These are phyloP conservation scores for Characodon lateralis DNA, from an alignment of 2,797 vertebrate genomes.

Conservation along the genomic window DNA sequence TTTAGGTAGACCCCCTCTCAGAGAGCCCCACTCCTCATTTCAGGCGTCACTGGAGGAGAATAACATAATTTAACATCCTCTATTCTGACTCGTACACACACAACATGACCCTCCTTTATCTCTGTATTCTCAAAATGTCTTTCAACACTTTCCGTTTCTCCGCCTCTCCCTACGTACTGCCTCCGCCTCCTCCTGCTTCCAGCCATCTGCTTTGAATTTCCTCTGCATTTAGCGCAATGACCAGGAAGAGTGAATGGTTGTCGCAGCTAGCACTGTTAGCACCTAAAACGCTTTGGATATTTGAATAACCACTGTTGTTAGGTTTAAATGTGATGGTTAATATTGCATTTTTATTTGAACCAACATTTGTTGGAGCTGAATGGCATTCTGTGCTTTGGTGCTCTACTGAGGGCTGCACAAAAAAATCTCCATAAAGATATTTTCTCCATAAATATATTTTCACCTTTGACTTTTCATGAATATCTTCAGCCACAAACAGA, in stretches of 20 bases:
- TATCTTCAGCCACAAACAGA: background rate
- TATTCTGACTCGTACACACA: background rate
- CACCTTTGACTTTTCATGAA: background rate
- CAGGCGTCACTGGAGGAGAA: constrained; percentile 27
- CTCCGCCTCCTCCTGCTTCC: background rate
- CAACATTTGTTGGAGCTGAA: background rate
- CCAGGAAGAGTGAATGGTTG: constrained; percentile 27
- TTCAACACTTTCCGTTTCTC: constrained; percentile 12
- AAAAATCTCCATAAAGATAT: background rate
- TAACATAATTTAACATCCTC: constrained; percentile 26
- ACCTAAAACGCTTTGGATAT: constrained; percentile 24
- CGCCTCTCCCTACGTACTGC: background rate
- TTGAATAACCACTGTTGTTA: background rate
- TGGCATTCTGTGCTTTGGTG: too few species aligned
- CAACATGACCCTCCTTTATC: constrained; percentile 19
- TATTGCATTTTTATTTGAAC: background rate
- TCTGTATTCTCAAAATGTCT: constrained; percentile 7
- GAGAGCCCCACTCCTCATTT: constrained; percentile 30
- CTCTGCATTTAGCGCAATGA: constrained; percentile 62
- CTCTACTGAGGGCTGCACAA: background rate
- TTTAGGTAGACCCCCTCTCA: constrained; percentile 67
- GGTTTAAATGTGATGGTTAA: background rate
- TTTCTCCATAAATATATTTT: background rate
- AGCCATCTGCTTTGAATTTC: constrained; percentile 78
- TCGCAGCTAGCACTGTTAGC: constrained; percentile 65